Percentiles rank a stretch among this genome's conserved stretches.
Conservation (phyloP, 2,113 vertebrate genomes). For the Gorsachius goisagi region DNA sequence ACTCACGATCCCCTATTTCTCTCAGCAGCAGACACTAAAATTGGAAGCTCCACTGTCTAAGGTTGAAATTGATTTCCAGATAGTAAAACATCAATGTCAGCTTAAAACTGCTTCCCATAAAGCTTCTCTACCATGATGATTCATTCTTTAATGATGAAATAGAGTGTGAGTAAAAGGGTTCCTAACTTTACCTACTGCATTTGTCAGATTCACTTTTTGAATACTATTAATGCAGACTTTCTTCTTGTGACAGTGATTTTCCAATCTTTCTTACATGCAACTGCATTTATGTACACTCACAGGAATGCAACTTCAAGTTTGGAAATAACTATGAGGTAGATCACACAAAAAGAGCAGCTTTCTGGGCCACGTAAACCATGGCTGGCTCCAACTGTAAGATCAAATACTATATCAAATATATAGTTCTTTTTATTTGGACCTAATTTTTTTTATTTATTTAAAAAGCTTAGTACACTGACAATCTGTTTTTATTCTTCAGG, state of each 20-base stretch:
- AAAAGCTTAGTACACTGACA: neutral
- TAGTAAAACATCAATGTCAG: neutral
- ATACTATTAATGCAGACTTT: neutral
- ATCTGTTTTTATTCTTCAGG: neutral
- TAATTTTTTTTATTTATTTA: neutral
- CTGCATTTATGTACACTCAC: neutral
- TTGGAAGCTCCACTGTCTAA: neutral
- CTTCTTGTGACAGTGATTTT: neutral
- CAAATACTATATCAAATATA: neutral
- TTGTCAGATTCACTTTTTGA: neutral
- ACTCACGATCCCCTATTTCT: neutral
- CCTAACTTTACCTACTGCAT: neutral
- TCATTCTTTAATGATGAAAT: conserved; percentile 2
- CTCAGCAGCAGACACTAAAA: neutral
- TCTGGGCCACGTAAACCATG: neutral
- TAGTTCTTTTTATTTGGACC: neutral
- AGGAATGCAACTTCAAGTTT: neutral
- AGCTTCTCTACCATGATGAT: neutral
- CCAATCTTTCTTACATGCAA: neutral
- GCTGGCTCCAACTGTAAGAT: neutral
- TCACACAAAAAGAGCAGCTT: neutral
- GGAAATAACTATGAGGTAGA: neutral
- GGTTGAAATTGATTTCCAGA: conserved; percentile 25
- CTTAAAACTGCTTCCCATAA: conserved; percentile 12
- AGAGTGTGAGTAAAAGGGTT: neutral